Base-by-base conservation (phyloP, 2,113 vertebrate species). In the Ptychochromis oligacanthus region DNA sequence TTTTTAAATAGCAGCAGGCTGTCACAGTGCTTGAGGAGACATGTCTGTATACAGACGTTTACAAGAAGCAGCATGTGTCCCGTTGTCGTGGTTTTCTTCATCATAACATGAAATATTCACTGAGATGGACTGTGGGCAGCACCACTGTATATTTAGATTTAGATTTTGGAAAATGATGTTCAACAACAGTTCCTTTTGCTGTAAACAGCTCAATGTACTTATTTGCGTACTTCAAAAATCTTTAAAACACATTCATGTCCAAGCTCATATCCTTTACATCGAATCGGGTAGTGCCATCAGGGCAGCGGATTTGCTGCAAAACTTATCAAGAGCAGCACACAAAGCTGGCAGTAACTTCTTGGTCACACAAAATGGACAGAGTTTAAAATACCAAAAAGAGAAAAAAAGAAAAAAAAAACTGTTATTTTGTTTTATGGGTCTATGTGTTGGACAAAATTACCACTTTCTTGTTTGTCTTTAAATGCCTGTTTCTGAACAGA, bases 1-100 rank as follows among this genome's bases (percentile, higher is more conserved):
- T 79, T 75, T 75, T 28, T 59, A 18, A 58, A 54, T 34, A 8
- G 67, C 22, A 64, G 58, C 65, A 54, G 54, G 64, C 57, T 81
- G 64, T 56, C 77, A 28, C 22, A 6, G 18, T 67, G 55, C 77
- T 60, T 61, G 24, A 59, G 36, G 43, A 56, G 52, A 28, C 38
- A 20, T 59, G 78, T 70, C n/a, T 7, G 2, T 46, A 1, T 38
- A 17, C 59, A 24, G 15, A 72, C 5, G 26, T 75, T 77, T 38
- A 57, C 17, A 17, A 74, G 40, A 74, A 28, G 31, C 54, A 40
- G 22, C 7, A 24, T 79, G 24, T 80, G 13, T 38, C 24, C 59
- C n/a, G 8, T 46, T 55, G 40, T 49, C 52, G 38, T 40, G 6
- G 24, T 76, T 65, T 58, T 46, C 24, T 65, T 78, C 26, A 13